A percentile compares a stretch with the other conserved stretches of the same genome.
Evolutionary conservation across 2,797 vertebrate species (phyloP).

Genomic region (Alca torda): DNA sequence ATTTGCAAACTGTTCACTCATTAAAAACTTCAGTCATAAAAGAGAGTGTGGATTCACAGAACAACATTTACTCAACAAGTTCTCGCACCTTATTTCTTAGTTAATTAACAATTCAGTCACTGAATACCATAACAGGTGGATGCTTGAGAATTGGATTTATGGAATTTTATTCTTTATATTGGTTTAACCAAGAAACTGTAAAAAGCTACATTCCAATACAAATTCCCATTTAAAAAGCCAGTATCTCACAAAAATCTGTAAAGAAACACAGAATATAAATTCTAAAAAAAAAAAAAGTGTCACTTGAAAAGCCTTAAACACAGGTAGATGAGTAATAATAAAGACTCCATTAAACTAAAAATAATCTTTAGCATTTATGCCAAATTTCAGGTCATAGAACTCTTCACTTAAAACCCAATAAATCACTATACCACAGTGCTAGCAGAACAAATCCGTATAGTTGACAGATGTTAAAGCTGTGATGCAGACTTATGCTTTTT

Average conservation of each 20-base stretch:
- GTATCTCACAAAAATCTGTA: background rate
- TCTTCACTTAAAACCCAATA: conserved; percentile 8
- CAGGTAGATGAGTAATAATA: background rate
- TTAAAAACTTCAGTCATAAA: background rate
- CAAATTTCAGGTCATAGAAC: conserved; percentile 19
- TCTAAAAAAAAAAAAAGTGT: background rate
- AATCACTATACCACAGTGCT: background rate
- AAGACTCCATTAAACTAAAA: conserved; percentile 16
- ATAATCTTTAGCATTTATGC: background rate
- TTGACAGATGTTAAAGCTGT: conserved; percentile 16
- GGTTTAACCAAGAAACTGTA: background rate
- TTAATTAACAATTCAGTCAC: background rate
- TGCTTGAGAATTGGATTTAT: background rate
- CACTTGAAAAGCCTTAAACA: background rate
- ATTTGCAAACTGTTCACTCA: background rate
- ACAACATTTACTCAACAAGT: background rate
- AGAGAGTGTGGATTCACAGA: background rate
- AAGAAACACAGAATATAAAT: background rate
- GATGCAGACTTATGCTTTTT: background rate
- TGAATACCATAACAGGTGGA: background rate
- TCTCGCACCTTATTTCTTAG: background rate
- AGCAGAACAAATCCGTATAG: background rate
- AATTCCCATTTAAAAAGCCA: background rate
- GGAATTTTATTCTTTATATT: background rate
- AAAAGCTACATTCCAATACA: background rate